Conservation (phyloP, 2,113 vertebrate genomes). For the Pterocles gutturalis region DNA sequence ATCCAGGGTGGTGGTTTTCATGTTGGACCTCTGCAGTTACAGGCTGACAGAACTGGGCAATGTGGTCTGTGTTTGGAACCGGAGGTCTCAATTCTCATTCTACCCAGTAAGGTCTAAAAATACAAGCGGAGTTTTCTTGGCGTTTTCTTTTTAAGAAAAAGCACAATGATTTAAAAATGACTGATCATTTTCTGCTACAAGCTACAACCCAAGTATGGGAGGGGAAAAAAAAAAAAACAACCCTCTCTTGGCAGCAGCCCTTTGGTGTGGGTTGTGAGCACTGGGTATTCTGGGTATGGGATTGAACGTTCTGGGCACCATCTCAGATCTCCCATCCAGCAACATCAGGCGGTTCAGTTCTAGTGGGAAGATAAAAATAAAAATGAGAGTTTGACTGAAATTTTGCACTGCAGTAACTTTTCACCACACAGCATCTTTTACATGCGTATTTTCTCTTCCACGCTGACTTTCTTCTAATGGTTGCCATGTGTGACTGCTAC, state of each 20-base stretch:
- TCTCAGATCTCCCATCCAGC: slow-evolving; percentile 49
- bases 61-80: slow-evolving; percentile 45
- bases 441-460: slow-evolving; percentile 41
- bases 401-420: slow-evolving; percentile 62
- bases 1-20: neutral
- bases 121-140: slow-evolving; percentile 52
- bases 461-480: slow-evolving; percentile 34
- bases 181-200: slow-evolving; percentile 40
- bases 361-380: slow-evolving; percentile 71
- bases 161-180: slow-evolving; percentile 34
- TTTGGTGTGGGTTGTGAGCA: slow-evolving; percentile 50
- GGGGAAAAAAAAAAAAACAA: neutral
- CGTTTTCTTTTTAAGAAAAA: slow-evolving; percentile 41
- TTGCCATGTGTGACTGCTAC: slow-evolving; percentile 36
- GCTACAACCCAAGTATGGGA: neutral
- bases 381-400: slow-evolving; percentile 58
- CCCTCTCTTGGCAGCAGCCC: slow-evolving; percentile 28
- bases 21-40: neutral
- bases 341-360: slow-evolving; percentile 25
- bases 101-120: slow-evolving; percentile 59
- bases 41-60: neutral
- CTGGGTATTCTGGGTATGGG: slow-evolving; percentile 45
- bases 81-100: slow-evolving; percentile 30
- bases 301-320: slow-evolving; percentile 18
- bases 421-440: slow-evolving; percentile 54